These are phyloP conservation scores for Pentalonia nigronervosa DNA, from an alignment of 1,140 invertebrate species.

Conservation along the genomic window DNA sequence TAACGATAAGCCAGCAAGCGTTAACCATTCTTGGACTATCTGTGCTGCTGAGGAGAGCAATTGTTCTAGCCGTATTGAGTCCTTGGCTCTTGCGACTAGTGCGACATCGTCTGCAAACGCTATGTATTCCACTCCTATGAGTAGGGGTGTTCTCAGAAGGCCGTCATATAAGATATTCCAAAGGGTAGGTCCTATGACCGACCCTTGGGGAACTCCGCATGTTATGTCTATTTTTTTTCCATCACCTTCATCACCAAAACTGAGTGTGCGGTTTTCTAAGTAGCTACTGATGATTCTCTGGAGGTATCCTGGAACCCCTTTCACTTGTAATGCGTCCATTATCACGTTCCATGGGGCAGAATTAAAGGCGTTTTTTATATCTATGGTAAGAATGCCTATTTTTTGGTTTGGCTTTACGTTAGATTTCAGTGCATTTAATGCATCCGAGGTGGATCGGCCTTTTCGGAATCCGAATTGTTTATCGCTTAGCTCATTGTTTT, in stretches of 20 bases:
- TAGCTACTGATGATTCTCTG: not conserved
- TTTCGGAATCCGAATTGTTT: not conserved
- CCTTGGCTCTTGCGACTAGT: no score
- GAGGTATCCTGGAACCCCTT: not conserved
- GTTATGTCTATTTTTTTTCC: no score
- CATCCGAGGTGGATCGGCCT: not conserved
- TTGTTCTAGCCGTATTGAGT: no score
- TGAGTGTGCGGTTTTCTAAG: not conserved
- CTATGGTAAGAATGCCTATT: not conserved
- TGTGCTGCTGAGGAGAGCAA: no score
- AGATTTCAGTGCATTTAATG: not conserved
- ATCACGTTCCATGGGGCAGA: slow-evolving; percentile 9
- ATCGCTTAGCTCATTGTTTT: not conserved
- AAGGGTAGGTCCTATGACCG: no score
- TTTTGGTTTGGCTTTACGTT: not conserved
- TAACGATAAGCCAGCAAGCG: not conserved
- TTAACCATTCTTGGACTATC: no score
- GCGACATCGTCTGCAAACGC: no score
- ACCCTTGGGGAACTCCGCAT: no score
- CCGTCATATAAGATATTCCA: no score
- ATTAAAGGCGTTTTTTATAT: not conserved
- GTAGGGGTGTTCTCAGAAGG: no score
- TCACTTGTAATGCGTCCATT: not conserved
- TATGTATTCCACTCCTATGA: no score
- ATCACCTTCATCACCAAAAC: no score